Evolutionary conservation across 2,797 vertebrate genomes (phyloP).

Genomic region (Siniperca obscura): DNA sequence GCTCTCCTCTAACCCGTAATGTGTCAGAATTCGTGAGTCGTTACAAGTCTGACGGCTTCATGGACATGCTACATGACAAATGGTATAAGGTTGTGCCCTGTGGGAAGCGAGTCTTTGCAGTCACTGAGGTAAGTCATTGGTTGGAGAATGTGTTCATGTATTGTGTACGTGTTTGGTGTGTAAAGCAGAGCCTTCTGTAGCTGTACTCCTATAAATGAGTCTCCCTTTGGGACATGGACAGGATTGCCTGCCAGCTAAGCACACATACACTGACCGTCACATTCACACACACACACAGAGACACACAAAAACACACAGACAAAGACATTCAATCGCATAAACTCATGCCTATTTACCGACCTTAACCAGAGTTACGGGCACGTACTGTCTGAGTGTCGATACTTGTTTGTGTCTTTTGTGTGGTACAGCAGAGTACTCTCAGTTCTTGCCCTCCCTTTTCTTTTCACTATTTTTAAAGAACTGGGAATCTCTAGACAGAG

Average conservation of each 20-base stretch:
- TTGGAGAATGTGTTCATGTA: conserved; percentile 38
- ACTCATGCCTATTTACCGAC: conserved; percentile 43
- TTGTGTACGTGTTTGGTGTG: conserved; percentile 66
- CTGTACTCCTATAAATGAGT: conserved; percentile 68
- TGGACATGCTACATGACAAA: conserved; percentile 97
- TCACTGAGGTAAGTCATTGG: conserved; percentile 89
- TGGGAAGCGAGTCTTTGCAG: conserved; percentile 93
- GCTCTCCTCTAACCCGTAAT: conserved; percentile 92
- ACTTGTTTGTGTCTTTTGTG: conserved; percentile 48
- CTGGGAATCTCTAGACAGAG: conserved; percentile 50
- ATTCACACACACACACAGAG: conserved; percentile 22
- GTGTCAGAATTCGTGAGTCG: conserved; percentile 94
- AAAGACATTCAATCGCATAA: conserved; percentile 51
- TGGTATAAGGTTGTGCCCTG: conserved; percentile 98
- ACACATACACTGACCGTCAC: conserved; percentile 27
- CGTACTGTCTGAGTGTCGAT: conserved; percentile 56
- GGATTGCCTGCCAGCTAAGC: conserved; percentile 62
- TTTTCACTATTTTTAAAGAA: conserved; percentile 43
- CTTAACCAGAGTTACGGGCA: conserved; percentile 57
- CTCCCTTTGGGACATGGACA: conserved; percentile 64
- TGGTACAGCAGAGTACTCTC: conserved; percentile 26
- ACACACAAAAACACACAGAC: conserved; percentile 12
- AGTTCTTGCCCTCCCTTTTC: conserved; percentile 27
- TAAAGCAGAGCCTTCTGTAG: conserved; percentile 54
- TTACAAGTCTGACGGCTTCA: conserved; percentile 96